Conservation (phyloP, 2,113 vertebrate species). For the Zosterops japonicus region DNA sequence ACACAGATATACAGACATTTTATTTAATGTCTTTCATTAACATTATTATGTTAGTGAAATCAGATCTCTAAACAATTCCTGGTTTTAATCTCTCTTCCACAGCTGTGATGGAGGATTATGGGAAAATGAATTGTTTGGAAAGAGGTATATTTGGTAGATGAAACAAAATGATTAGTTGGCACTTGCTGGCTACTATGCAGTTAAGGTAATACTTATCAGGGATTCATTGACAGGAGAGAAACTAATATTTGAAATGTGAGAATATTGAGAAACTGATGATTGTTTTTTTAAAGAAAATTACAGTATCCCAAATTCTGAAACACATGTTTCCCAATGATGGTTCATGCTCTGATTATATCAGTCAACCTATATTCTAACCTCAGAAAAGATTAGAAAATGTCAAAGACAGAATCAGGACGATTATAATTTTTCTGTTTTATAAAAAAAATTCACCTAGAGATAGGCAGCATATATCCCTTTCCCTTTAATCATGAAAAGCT, state of each 20-base stretch:
- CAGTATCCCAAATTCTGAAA: neutral
- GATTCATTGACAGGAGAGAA: neutral
- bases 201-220: neutral
- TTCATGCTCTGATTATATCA: neutral
- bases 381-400: neutral
- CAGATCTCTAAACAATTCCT: neutral
- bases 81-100: neutral
- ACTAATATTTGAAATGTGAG: neutral
- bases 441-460: neutral
- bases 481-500: neutral
- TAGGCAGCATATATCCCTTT: accelerated
- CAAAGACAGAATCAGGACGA: neutral
- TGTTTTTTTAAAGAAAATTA: neutral
- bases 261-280: neutral
- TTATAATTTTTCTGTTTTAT: neutral
- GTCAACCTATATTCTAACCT: neutral
- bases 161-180: neutral
- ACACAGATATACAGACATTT: neutral
- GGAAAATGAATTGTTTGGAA: neutral
- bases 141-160: neutral
- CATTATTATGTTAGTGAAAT: neutral
- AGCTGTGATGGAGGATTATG: neutral
- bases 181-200: neutral
- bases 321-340: accelerated
- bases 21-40: neutral